A percentile compares a stretch with the other conserved stretches of the same genome.
These are phyloP conservation scores for Thelaira solivaga DNA, from an alignment of 2,888 invertebrate species.

Conservation along the genomic window DNA sequence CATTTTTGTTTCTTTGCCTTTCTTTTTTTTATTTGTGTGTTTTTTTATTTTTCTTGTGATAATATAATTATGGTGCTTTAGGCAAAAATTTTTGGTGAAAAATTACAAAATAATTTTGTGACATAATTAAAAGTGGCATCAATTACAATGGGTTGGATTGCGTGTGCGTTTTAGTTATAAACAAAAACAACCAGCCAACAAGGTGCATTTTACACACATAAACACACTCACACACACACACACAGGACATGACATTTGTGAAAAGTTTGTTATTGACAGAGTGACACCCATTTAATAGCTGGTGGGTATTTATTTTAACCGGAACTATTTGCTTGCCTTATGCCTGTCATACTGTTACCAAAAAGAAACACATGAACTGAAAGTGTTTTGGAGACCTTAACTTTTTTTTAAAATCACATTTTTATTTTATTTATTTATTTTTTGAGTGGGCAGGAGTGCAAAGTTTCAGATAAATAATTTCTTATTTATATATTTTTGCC, in stretches of 20 bases:
- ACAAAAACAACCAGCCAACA: not conserved
- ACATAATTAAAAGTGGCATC: slow-evolving; percentile 62
- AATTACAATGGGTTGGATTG: slow-evolving; percentile 49
- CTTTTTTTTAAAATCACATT: too few species aligned
- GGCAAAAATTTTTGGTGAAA: slow-evolving; percentile 60
- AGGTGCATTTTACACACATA: not conserved
- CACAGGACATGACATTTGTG: not conserved
- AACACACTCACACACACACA: not conserved
- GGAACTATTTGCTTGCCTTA: slow-evolving; percentile 11
- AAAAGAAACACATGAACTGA: not conserved
- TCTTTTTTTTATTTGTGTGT: not conserved
- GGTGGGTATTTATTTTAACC: slow-evolving; percentile 9
- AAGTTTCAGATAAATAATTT: too few species aligned
- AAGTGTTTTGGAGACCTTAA: too few species aligned
- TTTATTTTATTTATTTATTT: too few species aligned
- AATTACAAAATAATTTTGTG: slow-evolving; percentile 58
- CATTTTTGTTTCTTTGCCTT: slow-evolving; percentile 5
- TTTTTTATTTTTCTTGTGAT: slow-evolving; percentile 59
- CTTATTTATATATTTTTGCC: too few species aligned
- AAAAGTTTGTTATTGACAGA: not conserved
- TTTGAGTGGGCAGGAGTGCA: too few species aligned
- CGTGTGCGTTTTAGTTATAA: slow-evolving; percentile 1
- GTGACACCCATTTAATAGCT: slow-evolving; percentile 17
- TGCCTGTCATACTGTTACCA: not conserved
- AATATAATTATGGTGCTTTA: slow-evolving; percentile 62